Evolutionary conservation across 2,797 vertebrate species (phyloP).

Genomic region (Synanceia verrucosa): DNA sequence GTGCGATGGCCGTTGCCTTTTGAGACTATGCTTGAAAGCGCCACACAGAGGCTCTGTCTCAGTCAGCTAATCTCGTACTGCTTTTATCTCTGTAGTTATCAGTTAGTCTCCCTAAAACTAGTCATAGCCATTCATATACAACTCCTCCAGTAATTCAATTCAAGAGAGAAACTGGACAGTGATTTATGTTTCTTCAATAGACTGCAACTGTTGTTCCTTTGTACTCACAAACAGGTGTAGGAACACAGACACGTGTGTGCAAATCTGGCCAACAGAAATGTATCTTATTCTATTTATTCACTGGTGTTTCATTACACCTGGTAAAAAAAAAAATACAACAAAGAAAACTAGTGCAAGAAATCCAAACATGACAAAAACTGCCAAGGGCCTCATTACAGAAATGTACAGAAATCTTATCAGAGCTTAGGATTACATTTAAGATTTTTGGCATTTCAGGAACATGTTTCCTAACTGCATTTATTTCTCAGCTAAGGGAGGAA

Average conservation of each 20-base stretch:
- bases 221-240: not conserved
- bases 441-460: too few species aligned
- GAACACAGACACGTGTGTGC: not conserved
- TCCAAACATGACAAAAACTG: too few species aligned
- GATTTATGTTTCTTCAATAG: not conserved
- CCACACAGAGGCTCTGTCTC: not conserved
- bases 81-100: not conserved
- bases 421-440: too few species aligned
- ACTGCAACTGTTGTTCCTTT: not conserved
- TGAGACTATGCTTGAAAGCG: not conserved
- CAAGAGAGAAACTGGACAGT: not conserved
- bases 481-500: too few species aligned
- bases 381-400: too few species aligned
- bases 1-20: constrained; percentile 48
- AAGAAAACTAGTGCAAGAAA: not conserved
- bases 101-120: not conserved
- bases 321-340: not conserved
- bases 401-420: too few species aligned
- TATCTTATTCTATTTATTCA: not conserved
- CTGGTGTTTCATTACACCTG: not conserved
- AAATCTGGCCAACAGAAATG: not conserved
- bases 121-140: not conserved
- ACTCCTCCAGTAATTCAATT: not conserved
- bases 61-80: not conserved
- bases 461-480: too few species aligned